Base-by-base conservation (phyloP, 1,140 invertebrate genomes). In the Diorhabda elongata region DNA sequence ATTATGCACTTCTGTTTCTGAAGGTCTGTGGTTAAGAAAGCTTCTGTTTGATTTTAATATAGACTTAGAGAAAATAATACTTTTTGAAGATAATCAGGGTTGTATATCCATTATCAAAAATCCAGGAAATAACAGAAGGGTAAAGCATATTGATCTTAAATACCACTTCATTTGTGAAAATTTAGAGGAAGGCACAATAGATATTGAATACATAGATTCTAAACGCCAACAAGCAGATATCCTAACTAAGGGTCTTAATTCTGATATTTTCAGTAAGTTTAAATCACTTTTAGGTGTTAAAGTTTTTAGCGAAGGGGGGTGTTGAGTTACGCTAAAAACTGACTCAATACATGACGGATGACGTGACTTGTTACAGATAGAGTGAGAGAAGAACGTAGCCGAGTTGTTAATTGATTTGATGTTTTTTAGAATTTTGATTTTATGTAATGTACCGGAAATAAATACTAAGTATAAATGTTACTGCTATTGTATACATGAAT, bases 91-190 rank as follows among this genome's bases (percentile, higher is more conserved):
- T 63, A 79, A 79, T 68, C 75, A 79, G 71, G 73, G 73, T 44
- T 72, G 74, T 5, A 78, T 83, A 9, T 71, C 75, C 59, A 60
- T 83, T 5, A 73, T 74, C 6, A 74, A 80, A 65, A 83, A 84
- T 64, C 69, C 69, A 6, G 69, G 69, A 63, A 70, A 72, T 62
- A 73, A 77, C 67, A 72, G 69, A 44, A 44, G 76, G 58, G 63
- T 76, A 8, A 78, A 78, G 59, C 76, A 79, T 71, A 64, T 78
- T 47, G 74, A 77, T 52, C 45, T 78, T 8, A 76, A 74, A 59
- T 74, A 64, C 61, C 47, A 72, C 47, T 74, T 72, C 70, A 45
- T 72, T 44, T 60, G 44, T 52, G 71, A 74, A 43, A 67, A 70
- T 62, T 42, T 74, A 44, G 58, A 70, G 9, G 70, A 72, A 9